Percentiles rank a stretch among this genome's conserved stretches.
These are phyloP conservation scores for Pseudorectes ferrugineus DNA, from an alignment of 2,113 vertebrate species.

Conservation along the genomic window DNA sequence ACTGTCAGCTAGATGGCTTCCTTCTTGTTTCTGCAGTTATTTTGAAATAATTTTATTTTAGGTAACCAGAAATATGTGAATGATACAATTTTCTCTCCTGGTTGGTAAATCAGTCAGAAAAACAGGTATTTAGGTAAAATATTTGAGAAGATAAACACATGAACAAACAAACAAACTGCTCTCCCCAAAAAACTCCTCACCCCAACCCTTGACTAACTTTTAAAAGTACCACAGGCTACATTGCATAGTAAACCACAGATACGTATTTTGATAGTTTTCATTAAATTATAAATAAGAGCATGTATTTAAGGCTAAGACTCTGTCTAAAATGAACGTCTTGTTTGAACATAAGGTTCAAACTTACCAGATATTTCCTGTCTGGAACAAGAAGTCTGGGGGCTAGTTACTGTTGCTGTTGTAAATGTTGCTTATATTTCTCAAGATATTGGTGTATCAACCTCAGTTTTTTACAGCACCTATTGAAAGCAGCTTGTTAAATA, in stretches of 20 bases:
- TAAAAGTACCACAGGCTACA: not conserved
- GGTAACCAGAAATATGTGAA: not conserved
- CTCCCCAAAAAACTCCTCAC: rapidly evolving
- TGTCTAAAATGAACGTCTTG: not conserved
- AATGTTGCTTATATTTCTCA: not conserved
- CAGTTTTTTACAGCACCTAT: not conserved
- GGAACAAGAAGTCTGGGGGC: not conserved
- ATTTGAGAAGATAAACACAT: not conserved
- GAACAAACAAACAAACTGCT: not conserved
- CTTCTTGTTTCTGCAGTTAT: not conserved
- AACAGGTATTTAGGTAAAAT: not conserved
- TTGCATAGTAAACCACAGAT: not conserved
- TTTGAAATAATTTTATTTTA: not conserved
- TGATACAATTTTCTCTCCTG: not conserved
- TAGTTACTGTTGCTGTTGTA: not conserved
- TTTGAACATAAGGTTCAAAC: not conserved
- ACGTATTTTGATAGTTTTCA: not conserved
- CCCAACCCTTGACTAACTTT: not conserved
- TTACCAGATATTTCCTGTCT: not conserved
- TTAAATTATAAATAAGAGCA: not conserved
- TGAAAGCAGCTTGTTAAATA: not conserved
- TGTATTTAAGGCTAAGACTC: not conserved
- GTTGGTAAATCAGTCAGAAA: not conserved
- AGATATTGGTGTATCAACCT: not conserved
- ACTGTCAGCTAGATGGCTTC: not conserved